Evolutionary conservation across 2,113 vertebrate species (phyloP).

Genomic region (Rhynchomys soricoides): DNA sequence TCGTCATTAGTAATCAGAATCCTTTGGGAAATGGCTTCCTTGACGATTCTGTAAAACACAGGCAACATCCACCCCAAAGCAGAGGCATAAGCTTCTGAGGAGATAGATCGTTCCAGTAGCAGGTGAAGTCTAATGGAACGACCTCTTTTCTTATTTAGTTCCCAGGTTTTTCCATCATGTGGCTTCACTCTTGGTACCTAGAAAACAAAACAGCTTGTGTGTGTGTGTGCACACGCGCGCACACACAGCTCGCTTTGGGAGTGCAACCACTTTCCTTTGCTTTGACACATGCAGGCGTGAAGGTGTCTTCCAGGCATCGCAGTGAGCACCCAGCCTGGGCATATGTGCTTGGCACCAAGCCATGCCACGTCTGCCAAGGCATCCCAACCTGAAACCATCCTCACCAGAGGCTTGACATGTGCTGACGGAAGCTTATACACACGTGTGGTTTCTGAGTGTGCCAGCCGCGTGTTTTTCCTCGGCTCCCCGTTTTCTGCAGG

Average conservation of each 20-base stretch:
- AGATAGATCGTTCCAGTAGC: not conserved
- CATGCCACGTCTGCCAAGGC: conserved; percentile 79
- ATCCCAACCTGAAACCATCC: conserved; percentile 80
- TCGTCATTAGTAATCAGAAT: not conserved
- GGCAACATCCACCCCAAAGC: not conserved
- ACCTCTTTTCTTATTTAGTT: not conserved
- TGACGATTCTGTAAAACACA: not conserved
- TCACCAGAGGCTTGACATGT: conserved; percentile 79
- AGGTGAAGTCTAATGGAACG: accelerated
- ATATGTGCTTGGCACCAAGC: conserved; percentile 77
- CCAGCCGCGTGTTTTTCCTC: conserved; percentile 60
- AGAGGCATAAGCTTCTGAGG: not conserved
- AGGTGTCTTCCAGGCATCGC: conserved; percentile 80
- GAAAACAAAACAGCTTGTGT: conserved; percentile 4
- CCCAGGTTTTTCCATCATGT: not conserved
- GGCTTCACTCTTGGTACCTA: not conserved
- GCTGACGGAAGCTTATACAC: conserved; percentile 81
- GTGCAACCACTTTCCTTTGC: conserved; percentile 47
- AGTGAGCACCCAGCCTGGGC: not conserved
- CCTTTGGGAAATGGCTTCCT: not conserved
- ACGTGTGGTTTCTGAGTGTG: conserved; percentile 80
- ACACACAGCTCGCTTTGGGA: not conserved
- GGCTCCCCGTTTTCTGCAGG: conserved; percentile 82
- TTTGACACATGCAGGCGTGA: conserved; percentile 52
- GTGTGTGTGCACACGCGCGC: too few species aligned